Conservation (phyloP, 2,888 invertebrate species). For the Apantesis nais region DNA sequence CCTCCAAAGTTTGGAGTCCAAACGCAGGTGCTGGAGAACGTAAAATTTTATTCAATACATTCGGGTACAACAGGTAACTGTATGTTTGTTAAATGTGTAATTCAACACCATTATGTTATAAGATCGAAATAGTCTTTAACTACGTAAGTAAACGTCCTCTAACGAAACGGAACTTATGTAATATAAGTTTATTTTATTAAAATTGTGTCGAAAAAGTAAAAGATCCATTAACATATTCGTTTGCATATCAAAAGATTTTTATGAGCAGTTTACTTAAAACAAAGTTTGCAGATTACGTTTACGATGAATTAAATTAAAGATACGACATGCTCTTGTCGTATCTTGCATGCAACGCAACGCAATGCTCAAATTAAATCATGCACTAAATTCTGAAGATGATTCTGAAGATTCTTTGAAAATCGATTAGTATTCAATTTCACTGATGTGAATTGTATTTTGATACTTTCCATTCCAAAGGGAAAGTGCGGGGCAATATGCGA, state of each 20-base stretch:
- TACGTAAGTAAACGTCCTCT: background rate
- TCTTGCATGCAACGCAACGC: slow-evolving; percentile 31
- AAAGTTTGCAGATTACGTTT: slow-evolving; percentile 20
- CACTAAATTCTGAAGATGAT: slow-evolving; percentile 40
- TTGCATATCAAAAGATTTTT: slow-evolving; percentile 34
- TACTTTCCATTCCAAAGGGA: slow-evolving; percentile 81
- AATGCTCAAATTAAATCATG: slow-evolving; percentile 16
- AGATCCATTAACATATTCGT: slow-evolving; percentile 28
- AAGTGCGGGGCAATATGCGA: slow-evolving; percentile 74
- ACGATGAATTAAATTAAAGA: slow-evolving; percentile 29
- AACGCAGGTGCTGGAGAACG: slow-evolving; percentile 49
- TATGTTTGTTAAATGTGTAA: background rate
- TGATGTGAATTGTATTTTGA: slow-evolving; percentile 61
- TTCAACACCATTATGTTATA: background rate
- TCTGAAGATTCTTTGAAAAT: slow-evolving; percentile 42
- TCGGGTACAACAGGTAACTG: slow-evolving; percentile 13
- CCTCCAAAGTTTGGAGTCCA: too few relatives aligned
- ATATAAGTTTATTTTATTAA: slow-evolving; percentile 25
- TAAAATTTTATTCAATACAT: slow-evolving; percentile 54
- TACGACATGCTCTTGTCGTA: slow-evolving; percentile 25
- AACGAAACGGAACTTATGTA: slow-evolving; percentile 34
- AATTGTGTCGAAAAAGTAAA: slow-evolving; percentile 21
- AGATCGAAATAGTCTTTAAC: background rate
- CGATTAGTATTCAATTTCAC: slow-evolving; percentile 48
- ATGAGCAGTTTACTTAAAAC: slow-evolving; percentile 35